Evolutionary conservation across 2,113 vertebrate species (phyloP).

Genomic region (Prionailurus viverrinus): DNA sequence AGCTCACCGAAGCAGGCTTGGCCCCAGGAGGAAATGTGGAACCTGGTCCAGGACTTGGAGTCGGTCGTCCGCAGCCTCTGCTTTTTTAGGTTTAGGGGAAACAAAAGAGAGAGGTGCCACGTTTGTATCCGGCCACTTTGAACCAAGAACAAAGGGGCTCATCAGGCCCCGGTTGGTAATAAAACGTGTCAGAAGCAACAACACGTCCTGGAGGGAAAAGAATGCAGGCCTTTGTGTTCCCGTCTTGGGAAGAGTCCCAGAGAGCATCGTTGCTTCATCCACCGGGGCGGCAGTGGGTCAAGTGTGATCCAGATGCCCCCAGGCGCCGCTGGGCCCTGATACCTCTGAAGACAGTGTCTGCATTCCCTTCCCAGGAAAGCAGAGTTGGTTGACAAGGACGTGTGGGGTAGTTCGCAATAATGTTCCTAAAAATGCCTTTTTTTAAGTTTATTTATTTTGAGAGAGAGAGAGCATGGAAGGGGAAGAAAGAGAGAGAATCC

Average conservation of each 20-base stretch:
- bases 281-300: background rate
- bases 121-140: background rate
- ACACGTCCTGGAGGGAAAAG: background rate
- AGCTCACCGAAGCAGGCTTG: rapidly evolving
- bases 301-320: background rate
- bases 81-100: background rate
- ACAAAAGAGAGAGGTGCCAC: background rate
- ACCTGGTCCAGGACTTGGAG: rapidly evolving
- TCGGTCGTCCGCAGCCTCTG: background rate
- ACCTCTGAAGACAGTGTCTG: background rate
- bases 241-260: background rate
- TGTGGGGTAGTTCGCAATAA: background rate
- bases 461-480: no score
- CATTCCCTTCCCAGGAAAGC: background rate
- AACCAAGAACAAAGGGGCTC: background rate
- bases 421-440: background rate
- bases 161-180: background rate
- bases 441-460: no score
- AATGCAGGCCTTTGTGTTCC: background rate
- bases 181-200: background rate
- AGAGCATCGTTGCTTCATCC: background rate
- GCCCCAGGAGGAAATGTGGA: no score
- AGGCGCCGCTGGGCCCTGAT: background rate
- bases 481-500: no score
- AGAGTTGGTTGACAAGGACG: background rate